These are phyloP conservation scores for Nematostella vectensis DNA, from an alignment of 92 coral and sea anemone genomes.

Conservation along the genomic window DNA sequence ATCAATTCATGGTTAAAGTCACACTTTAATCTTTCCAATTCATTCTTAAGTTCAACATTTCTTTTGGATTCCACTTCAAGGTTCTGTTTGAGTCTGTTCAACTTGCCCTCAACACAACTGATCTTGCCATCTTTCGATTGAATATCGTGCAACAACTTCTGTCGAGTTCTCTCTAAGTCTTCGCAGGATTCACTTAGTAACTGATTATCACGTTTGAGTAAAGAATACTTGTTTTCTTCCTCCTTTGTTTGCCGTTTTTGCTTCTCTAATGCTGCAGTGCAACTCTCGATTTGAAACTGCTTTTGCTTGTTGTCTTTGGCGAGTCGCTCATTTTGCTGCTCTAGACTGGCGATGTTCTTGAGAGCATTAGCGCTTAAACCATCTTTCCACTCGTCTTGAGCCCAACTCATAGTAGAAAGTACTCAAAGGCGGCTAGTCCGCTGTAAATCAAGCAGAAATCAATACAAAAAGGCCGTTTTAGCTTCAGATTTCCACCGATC, in stretches of 20 bases:
- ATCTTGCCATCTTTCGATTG: slow-evolving; percentile 59
- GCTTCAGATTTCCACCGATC: background rate
- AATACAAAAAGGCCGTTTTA: background rate
- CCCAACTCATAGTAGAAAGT: slow-evolving; percentile 81
- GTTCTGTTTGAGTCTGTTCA: slow-evolving; percentile 47
- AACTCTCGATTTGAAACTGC: slow-evolving; percentile 77
- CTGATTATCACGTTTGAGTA: slow-evolving; percentile 62
- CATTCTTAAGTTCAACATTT: slow-evolving; percentile 41
- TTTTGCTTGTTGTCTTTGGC: slow-evolving; percentile 74
- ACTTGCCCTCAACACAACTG: slow-evolving; percentile 69
- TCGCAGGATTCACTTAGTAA: slow-evolving; percentile 52
- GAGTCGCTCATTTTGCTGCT: slow-evolving; percentile 65
- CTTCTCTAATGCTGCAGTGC: slow-evolving; percentile 66
- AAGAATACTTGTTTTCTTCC: slow-evolving; percentile 41
- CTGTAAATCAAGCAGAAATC: slow-evolving; percentile 1
- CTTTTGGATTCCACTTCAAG: slow-evolving; percentile 50
- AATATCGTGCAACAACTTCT: slow-evolving; percentile 61
- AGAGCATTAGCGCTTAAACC: slow-evolving; percentile 61
- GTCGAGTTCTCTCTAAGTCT: slow-evolving; percentile 64
- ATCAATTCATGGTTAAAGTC: slow-evolving; percentile 44
- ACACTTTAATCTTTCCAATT: slow-evolving; percentile 46
- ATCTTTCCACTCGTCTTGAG: slow-evolving; percentile 90
- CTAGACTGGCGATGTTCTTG: slow-evolving; percentile 61
- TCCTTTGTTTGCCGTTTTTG: slow-evolving; percentile 77
- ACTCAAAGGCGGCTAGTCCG: slow-evolving; percentile 2